Evolutionary conservation across 2,113 vertebrate species (phyloP).

Genomic region (Heloderma charlesbogerti): DNA sequence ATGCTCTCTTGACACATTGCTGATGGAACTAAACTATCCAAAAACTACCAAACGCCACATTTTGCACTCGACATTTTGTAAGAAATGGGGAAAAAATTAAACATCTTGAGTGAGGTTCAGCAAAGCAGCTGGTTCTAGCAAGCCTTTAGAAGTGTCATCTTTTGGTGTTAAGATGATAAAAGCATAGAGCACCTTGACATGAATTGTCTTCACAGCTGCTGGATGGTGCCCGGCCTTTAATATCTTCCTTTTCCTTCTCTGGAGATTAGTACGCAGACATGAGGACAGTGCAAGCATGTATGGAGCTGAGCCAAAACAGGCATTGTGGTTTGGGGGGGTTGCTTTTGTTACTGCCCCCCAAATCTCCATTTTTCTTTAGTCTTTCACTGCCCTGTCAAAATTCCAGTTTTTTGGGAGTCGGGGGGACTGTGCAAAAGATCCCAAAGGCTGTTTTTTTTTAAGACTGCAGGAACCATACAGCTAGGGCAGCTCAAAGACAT

Average conservation of each 20-base stretch:
- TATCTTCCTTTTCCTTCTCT: rapidly evolving
- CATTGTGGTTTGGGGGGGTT: not conserved
- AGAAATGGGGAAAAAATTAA: not conserved
- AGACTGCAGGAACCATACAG: not conserved
- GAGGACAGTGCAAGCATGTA: not conserved
- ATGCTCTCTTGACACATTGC: constrained; percentile 61
- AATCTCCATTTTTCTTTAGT: not conserved
- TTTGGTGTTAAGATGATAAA: constrained; percentile 31
- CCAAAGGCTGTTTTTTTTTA: not conserved
- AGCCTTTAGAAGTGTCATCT: constrained; percentile 7
- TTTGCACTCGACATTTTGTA: constrained; percentile 26
- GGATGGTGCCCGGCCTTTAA: not conserved
- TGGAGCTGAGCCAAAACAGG: not conserved
- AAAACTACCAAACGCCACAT: constrained; percentile 30
- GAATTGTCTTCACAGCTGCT: not conserved
- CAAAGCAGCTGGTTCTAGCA: constrained; percentile 24
- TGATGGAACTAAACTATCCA: constrained; percentile 58
- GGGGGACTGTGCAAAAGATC: not conserved
- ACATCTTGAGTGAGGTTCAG: constrained; percentile 29
- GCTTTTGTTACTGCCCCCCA: not conserved
- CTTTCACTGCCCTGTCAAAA: not conserved
- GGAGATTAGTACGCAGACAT: not conserved
- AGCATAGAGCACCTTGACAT: not conserved
- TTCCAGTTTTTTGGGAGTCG: not conserved
- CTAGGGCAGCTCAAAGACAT: too few species aligned